A percentile compares a stretch with the other conserved stretches of the same genome.
These are phyloP conservation scores for Tretioscincus oriximinensis DNA, from an alignment of 2,113 vertebrate species.

Conservation along the genomic window DNA sequence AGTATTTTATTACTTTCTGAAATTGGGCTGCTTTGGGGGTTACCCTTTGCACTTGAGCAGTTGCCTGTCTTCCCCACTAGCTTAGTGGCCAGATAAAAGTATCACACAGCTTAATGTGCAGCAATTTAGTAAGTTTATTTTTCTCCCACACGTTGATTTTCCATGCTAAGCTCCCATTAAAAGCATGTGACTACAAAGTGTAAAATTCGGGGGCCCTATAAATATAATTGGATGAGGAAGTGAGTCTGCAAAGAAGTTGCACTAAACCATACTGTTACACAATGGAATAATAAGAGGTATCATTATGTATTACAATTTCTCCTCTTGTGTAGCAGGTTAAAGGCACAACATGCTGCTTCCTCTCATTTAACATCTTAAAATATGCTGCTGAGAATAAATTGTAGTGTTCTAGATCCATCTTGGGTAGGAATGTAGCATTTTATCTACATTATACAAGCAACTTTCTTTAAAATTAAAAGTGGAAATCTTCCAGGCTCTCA, in stretches of 20 bases:
- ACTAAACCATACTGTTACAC: neutral
- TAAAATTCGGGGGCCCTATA: neutral
- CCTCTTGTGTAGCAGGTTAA: neutral
- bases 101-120: neutral
- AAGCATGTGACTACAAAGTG: neutral
- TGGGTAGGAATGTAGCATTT: neutral
- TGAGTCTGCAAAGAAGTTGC: neutral
- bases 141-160: neutral
- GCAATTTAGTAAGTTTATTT: neutral
- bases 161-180: neutral
- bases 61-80: too few relatives aligned
- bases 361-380: neutral
- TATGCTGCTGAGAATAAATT: neutral
- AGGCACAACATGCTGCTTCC: neutral
- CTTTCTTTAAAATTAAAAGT: neutral
- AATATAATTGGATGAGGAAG: neutral
- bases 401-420: constrained; percentile 1
- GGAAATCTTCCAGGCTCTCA: constrained; percentile 15
- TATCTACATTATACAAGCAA: neutral
- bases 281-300: neutral
- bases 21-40: too few relatives aligned
- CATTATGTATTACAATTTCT: neutral
- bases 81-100: too few relatives aligned
- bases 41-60: too few relatives aligned
- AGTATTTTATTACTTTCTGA: too few relatives aligned